Base-by-base conservation (phyloP, 1,140 invertebrate species). In the Neodiprion virginianus region DNA sequence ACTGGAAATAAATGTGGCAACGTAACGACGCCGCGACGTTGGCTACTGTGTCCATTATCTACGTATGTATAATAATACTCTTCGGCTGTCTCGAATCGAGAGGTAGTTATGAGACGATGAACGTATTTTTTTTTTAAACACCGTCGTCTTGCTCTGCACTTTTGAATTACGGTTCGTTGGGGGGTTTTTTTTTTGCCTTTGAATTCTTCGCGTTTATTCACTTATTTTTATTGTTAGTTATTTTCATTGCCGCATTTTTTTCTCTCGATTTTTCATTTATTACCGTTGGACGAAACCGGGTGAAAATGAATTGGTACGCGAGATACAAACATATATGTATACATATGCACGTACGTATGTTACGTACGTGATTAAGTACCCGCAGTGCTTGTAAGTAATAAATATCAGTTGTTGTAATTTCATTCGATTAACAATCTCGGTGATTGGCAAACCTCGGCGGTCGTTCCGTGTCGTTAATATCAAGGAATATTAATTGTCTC, bases 331-430 rank as follows among this genome's bases (percentile, higher is more conserved):
- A 40, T 5, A 40, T 40, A 40, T 40, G 5, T 40, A 40, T 40
- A 40, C 5, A 40, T 40, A 40, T 40, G 28, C 5, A 5, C 8
- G 53, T 61, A 17, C 1, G 11, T 61, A 61, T 14, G 53, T 61
- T 61, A 61, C 5, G 28, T 40, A 40, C 28, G 28, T 40, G 1
- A 40, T 40, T 40, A 40, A 40, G 28, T 40, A 40, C 28, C 53
- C 53, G n/a, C 53, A 17, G 53, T 61, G 53, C 53, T 12, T 61
- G 53, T 61, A 61, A 61, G 28, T 61, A 61, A 61, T 61, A 61
- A 61, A 61, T 61, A 61, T 61, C 53, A 61, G 53, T 61, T 61
- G 53, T 61, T 61, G 53, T 61, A 61, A 61, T 61, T 61, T 61
- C 53, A 61, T 61, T 61, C 53, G 53, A 61, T 61, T 61, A 61